These are phyloP conservation scores for Cerceris ruficornis DNA, from an alignment of 2,888 invertebrate species.

Conservation along the genomic window DNA sequence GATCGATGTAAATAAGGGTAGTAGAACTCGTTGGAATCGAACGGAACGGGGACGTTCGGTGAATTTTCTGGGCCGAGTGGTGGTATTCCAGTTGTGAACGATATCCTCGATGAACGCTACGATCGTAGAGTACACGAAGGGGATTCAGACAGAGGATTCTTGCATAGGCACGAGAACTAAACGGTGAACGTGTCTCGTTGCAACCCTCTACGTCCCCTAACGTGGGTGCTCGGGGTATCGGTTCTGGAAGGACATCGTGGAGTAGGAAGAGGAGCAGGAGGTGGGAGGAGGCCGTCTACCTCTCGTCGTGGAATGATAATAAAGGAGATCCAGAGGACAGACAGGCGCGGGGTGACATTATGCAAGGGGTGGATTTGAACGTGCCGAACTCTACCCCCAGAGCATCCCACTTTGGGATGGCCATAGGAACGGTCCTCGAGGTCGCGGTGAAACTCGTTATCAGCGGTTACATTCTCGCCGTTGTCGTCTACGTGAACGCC, in stretches of 20 bases:
- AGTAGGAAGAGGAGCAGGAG: slow-evolving; percentile 9
- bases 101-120: no score
- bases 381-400: slow-evolving; percentile 46
- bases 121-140: no score
- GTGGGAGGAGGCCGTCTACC: slow-evolving; percentile 56
- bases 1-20: no score
- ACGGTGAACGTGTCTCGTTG: no score
- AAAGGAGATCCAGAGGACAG: slow-evolving; percentile 61
- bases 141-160: no score
- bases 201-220: no score
- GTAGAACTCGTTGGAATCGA: no score
- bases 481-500: slow-evolving; percentile 74
- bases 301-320: slow-evolving; percentile 72
- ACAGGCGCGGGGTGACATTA: slow-evolving; percentile 67
- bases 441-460: slow-evolving; percentile 74
- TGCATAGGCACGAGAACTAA: no score
- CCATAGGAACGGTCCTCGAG: slow-evolving; percentile 72
- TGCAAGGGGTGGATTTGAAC: slow-evolving; percentile 67
- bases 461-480: slow-evolving; percentile 72
- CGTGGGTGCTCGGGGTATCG: slow-evolving; percentile 2
- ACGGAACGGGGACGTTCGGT: no score
- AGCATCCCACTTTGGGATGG: slow-evolving; percentile 72
- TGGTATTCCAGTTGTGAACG: no score
- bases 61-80: no score
- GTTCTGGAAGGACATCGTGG: slow-evolving; percentile 47